Evolutionary conservation across 2,797 vertebrate genomes (phyloP).

Genomic region (Podargus strigoides): DNA sequence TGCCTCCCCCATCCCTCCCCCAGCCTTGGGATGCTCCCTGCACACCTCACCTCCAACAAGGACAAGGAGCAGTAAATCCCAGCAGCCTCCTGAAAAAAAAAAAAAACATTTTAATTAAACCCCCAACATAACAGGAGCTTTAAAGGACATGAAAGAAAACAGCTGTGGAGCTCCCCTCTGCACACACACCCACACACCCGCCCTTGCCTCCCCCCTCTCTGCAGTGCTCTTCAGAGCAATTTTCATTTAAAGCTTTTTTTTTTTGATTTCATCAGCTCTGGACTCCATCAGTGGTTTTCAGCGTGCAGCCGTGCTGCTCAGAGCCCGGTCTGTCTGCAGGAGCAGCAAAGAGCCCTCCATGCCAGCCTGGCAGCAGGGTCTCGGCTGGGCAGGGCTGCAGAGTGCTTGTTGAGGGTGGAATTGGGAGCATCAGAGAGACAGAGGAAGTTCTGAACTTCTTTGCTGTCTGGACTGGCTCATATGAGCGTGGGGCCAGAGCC

Average conservation of each 20-base stretch:
- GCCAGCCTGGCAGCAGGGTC: background rate
- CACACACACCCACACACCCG: background rate
- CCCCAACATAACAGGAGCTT: background rate
- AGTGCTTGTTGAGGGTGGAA: fast-evolving
- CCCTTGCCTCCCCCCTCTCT: background rate
- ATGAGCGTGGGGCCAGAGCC: background rate
- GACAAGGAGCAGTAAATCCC: constrained; percentile 46
- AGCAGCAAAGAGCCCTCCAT: background rate
- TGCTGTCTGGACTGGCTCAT: background rate
- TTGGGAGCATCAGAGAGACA: fast-evolving
- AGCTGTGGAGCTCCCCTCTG: constrained; percentile 8
- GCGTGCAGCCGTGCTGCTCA: background rate
- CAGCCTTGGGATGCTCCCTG: background rate
- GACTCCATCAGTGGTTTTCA: background rate
- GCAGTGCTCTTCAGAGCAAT: background rate
- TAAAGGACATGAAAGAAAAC: constrained; percentile 57
- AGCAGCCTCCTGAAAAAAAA: constrained; percentile 44
- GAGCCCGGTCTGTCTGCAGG: too few species aligned
- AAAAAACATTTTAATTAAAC: constrained; percentile 59
- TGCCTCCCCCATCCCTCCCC: background rate
- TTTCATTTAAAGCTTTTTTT: background rate
- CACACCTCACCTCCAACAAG: background rate
- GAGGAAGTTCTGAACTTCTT: background rate
- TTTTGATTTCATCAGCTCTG: background rate
- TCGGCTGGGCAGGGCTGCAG: too few species aligned